phyloP scores from a whole-genome alignment of 2,113 vertebrate species.

The Mungos mungo region DNA sequence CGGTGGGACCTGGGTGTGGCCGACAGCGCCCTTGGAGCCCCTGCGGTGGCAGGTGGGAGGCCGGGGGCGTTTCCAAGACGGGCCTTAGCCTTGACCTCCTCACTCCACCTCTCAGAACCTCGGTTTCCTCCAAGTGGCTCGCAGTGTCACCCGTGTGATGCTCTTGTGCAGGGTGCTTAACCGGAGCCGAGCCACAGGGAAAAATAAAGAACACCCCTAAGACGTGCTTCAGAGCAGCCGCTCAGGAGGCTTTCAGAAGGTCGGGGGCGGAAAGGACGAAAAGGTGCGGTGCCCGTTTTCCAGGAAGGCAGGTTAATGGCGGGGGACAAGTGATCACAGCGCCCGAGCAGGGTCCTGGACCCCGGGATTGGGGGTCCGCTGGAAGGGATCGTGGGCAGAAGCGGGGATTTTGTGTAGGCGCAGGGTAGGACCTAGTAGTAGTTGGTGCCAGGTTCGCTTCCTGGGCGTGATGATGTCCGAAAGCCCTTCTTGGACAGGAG shows the following conservation, averaged over 20 bases:
- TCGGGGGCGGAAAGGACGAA: not conserved
- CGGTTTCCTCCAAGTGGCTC: not conserved
- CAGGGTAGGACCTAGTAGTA: accelerated
- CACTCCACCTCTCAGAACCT: not conserved
- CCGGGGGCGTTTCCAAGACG: not conserved
- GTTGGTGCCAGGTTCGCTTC: accelerated
- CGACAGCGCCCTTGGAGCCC: not conserved
- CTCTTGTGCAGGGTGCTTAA: not conserved
- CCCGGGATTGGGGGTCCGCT: not conserved
- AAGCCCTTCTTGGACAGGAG: not conserved
- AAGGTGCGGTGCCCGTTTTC: accelerated
- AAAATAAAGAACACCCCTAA: not conserved
- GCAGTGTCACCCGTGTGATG: not conserved
- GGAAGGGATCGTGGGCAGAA: not conserved
- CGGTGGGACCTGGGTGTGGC: not conserved
- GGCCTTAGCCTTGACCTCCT: accelerated
- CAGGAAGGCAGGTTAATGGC: too few species aligned
- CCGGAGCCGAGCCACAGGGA: not conserved
- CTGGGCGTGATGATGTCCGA: accelerated
- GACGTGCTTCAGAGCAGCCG: accelerated
- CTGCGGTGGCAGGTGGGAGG: not conserved
- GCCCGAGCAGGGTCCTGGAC: not conserved
- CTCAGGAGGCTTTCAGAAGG: not conserved
- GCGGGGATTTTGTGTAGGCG: not conserved
- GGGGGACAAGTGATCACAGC: accelerated